A percentile compares a stretch with the other conserved stretches of the same genome.
These are phyloP conservation scores for Leptodirus hochenwartii DNA, from an alignment of 2,888 invertebrate species.

Conservation along the genomic window DNA sequence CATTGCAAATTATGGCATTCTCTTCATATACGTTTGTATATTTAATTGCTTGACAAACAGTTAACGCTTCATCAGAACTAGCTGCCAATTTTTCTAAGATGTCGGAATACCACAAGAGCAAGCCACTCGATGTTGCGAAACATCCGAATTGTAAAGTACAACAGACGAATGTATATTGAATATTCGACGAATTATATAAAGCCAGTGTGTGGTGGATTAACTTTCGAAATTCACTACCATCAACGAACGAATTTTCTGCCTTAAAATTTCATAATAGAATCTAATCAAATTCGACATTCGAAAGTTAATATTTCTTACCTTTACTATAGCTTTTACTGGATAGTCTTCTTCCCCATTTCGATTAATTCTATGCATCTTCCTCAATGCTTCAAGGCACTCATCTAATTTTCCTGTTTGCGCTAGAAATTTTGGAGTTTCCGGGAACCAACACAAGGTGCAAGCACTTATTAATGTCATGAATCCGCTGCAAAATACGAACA, in stretches of 20 bases:
- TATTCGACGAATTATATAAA: constrained; percentile 14
- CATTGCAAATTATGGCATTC: constrained; percentile 11
- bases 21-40: constrained; percentile 11
- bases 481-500: constrained; percentile 46
- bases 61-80: constrained; percentile 11
- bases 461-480: constrained; percentile 42
- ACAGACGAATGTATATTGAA: constrained; percentile 13
- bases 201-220: constrained; percentile 14
- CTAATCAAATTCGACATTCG: too few species aligned
- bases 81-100: constrained; percentile 16
- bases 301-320: too few species aligned
- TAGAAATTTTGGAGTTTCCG: constrained; percentile 66
- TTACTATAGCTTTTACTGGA: constrained; percentile 27
- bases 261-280: too few species aligned
- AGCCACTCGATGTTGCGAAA: constrained; percentile 16
- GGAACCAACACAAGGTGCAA: constrained; percentile 35
- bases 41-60: constrained; percentile 16
- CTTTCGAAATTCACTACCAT: constrained; percentile 9
- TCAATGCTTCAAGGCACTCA: constrained; percentile 38
- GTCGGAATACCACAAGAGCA: constrained; percentile 19
- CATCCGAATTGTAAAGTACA: constrained; percentile 16
- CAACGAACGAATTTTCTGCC: too few species aligned
- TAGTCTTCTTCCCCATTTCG: constrained; percentile 27
- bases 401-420: constrained; percentile 35
- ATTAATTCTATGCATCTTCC: constrained; percentile 36